Conservation (phyloP, 2,888 invertebrate genomes). For the Gymnocheta viridis region DNA sequence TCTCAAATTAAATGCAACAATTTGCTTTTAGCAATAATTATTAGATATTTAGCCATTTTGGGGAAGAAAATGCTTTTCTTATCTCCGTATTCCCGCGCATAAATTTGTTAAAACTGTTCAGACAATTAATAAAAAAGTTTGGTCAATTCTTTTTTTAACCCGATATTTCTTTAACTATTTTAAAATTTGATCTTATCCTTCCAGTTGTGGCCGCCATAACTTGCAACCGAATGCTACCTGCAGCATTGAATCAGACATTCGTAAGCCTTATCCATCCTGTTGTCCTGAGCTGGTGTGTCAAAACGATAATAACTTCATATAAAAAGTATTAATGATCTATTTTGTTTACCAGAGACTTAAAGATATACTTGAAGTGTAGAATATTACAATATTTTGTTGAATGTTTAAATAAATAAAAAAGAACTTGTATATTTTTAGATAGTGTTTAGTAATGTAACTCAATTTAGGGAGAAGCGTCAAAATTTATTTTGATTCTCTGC, state of each 20-base stretch:
- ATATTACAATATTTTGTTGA: neutral
- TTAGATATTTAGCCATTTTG: too few relatives aligned
- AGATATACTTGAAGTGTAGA: neutral
- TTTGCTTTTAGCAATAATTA: too few relatives aligned
- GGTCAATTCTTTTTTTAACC: neutral
- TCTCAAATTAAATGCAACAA: too few relatives aligned
- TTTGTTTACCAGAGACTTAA: neutral
- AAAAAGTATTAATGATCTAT: conserved; percentile 33
- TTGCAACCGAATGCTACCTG: conserved; percentile 75
- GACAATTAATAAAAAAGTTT: neutral
- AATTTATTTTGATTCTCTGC: too few relatives aligned
- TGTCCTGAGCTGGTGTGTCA: conserved; percentile 77
- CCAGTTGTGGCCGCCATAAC: conserved; percentile 77
- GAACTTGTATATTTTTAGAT: too few relatives aligned
- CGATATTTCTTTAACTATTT: neutral
- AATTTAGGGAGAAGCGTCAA: too few relatives aligned
- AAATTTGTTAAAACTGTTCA: too few relatives aligned
- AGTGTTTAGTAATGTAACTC: too few relatives aligned
- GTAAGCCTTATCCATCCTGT: conserved; percentile 75
- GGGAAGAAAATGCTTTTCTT: too few relatives aligned
- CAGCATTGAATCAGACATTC: conserved; percentile 76
- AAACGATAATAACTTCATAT: conserved; percentile 76
- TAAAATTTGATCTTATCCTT: neutral
- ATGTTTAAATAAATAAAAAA: conserved; percentile 4
- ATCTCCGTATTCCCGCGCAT: too few relatives aligned